Conservation (phyloP, 2,113 vertebrate genomes). For the Sebastes schlegelii region DNA sequence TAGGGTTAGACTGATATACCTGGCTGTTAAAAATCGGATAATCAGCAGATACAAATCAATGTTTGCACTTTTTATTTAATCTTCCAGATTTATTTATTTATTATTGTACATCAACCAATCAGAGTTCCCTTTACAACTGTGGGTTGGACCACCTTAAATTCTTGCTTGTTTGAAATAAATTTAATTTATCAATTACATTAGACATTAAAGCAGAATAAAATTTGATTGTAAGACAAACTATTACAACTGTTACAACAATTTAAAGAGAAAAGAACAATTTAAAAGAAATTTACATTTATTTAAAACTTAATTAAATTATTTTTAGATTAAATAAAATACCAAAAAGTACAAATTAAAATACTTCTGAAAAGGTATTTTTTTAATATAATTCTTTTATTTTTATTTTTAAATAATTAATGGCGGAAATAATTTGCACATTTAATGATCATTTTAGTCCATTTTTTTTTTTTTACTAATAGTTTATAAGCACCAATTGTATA, state of each 20-base stretch:
- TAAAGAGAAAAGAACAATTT: neutral
- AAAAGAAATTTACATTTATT: neutral
- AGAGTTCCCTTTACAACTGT: neutral
- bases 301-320: neutral
- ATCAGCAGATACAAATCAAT: neutral
- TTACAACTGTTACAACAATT: neutral
- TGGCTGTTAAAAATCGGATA: neutral
- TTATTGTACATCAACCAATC: neutral
- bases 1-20: slow-evolving; percentile 20
- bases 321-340: neutral
- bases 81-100: slow-evolving; percentile 14
- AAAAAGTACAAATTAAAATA: neutral
- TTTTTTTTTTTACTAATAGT: neutral
- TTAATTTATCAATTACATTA: neutral
- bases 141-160: neutral
- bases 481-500: neutral
- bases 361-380: neutral
- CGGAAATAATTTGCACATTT: neutral
- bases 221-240: neutral
- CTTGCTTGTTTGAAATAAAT: neutral
- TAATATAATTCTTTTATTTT: neutral
- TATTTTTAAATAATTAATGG: neutral
- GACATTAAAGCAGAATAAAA: neutral
- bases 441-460: neutral
- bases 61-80: slow-evolving; percentile 29